phyloP scores from a whole-genome alignment of 2,888 invertebrate genomes.

The Drosophila suboccidentalis region DNA sequence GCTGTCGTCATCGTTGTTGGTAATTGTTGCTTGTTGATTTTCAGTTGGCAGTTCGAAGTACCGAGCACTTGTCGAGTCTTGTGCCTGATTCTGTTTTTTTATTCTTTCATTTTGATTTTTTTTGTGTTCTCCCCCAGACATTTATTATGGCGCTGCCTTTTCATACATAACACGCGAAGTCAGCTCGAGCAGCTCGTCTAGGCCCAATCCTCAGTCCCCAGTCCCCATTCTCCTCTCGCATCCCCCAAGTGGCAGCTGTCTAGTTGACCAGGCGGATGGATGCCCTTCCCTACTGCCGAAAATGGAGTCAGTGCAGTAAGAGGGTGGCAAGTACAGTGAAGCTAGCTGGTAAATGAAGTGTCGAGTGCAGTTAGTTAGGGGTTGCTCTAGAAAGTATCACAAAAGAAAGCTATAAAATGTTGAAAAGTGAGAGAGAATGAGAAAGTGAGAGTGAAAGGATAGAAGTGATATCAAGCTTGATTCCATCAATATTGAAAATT shows the following conservation, averaged over 20 bases:
- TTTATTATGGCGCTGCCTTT: constrained; percentile 51
- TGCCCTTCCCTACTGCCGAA: constrained; percentile 2
- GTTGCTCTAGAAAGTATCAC: constrained; percentile 6
- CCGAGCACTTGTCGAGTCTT: constrained; percentile 48
- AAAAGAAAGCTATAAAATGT: background rate
- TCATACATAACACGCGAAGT: constrained; percentile 36
- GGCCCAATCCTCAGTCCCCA: constrained; percentile 37
- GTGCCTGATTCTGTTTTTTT: constrained; percentile 17
- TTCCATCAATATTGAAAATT: background rate
- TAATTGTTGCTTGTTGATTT: constrained; percentile 80
- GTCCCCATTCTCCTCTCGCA: constrained; percentile 21
- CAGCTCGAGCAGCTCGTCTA: constrained; percentile 34
- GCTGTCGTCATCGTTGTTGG: constrained; percentile 47
- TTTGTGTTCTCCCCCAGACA: constrained; percentile 25
- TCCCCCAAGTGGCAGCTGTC: constrained; percentile 47
- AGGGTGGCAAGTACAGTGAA: constrained; percentile 49
- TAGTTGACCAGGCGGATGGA: constrained; percentile 38
- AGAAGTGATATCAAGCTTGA: background rate
- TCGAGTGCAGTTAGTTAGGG: constrained; percentile 42
- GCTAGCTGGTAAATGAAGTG: constrained; percentile 45
- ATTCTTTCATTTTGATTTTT: background rate
- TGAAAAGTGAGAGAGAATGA: background rate
- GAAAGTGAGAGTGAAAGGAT: background rate
- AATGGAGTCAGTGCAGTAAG: constrained; percentile 20
- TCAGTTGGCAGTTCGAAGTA: constrained; percentile 50